Percentiles rank a stretch among this genome's conserved stretches.
Conservation (phyloP, 2,113 vertebrate genomes). For the Tachuris rubrigastra region DNA sequence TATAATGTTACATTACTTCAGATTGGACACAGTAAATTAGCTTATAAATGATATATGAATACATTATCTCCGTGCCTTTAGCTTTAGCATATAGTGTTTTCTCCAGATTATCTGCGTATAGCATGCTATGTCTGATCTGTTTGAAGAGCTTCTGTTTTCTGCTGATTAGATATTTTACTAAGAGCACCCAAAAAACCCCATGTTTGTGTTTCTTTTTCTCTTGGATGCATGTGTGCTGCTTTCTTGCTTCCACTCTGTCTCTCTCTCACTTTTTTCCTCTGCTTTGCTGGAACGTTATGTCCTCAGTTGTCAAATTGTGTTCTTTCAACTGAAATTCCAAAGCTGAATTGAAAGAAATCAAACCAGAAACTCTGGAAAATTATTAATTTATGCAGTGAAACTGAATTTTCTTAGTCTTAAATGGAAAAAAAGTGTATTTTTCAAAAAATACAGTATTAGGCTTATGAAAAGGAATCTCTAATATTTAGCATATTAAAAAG, state of each 20-base stretch:
- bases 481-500: background rate
- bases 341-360: conserved; percentile 48
- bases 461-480: background rate
- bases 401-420: background rate
- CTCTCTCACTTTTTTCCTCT: background rate
- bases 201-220: conserved; percentile 12
- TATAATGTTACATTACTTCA: background rate
- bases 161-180: conserved; percentile 27
- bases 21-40: background rate
- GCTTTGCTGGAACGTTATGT: conserved; percentile 1
- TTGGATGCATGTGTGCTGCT: background rate
- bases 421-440: background rate
- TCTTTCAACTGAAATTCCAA: conserved; percentile 44
- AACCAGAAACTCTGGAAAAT: conserved; percentile 35
- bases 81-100: background rate
- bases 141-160: conserved; percentile 52
- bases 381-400: conserved; percentile 15
- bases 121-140: background rate
- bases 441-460: background rate
- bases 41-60: background rate
- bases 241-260: background rate
- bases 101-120: background rate
- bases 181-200: background rate
- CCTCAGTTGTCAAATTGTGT: conserved; percentile 55
- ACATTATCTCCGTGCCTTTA: background rate